Evolutionary conservation across 2,888 invertebrate species (phyloP).

Genomic region (Uloborus plumipes): DNA sequence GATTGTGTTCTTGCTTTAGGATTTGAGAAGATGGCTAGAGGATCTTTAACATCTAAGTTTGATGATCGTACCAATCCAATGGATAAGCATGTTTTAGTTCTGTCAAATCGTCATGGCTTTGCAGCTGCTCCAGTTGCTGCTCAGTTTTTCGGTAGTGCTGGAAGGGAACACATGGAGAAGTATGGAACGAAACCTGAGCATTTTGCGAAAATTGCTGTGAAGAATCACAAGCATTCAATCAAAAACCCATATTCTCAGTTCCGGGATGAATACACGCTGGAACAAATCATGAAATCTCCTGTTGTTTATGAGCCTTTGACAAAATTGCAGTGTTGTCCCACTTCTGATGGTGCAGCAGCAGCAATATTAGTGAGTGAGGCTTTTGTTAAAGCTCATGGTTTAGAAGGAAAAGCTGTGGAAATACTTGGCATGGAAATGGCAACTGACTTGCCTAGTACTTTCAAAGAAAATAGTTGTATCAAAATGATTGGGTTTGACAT

Average conservation of each 20-base stretch:
- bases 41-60: conserved; percentile 84
- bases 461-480: conserved; percentile 84
- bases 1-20: conserved; percentile 82
- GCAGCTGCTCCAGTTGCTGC: conserved; percentile 88
- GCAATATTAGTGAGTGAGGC: conserved; percentile 91
- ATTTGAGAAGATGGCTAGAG: conserved; percentile 98
- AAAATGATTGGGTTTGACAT: conserved; percentile 92
- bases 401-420: conserved; percentile 91
- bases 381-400: conserved; percentile 86
- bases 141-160: conserved; percentile 97
- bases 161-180: conserved; percentile 93
- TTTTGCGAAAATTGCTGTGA: conserved; percentile 96
- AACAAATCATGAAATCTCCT: conserved; percentile 87
- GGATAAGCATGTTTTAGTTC: conserved; percentile 87
- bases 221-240: conserved; percentile 96
- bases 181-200: conserved; percentile 94
- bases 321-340: conserved; percentile 97
- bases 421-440: conserved; percentile 97
- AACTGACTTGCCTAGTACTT: conserved; percentile 89
- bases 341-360: conserved; percentile 97
- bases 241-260: conserved; percentile 98
- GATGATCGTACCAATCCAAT: conserved; percentile 89
- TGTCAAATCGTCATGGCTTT: conserved; percentile 87
- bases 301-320: conserved; percentile 91
- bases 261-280: conserved; percentile 88